These are phyloP conservation scores for Urocolius indicus DNA, from an alignment of 2,113 vertebrate genomes.

Conservation along the genomic window DNA sequence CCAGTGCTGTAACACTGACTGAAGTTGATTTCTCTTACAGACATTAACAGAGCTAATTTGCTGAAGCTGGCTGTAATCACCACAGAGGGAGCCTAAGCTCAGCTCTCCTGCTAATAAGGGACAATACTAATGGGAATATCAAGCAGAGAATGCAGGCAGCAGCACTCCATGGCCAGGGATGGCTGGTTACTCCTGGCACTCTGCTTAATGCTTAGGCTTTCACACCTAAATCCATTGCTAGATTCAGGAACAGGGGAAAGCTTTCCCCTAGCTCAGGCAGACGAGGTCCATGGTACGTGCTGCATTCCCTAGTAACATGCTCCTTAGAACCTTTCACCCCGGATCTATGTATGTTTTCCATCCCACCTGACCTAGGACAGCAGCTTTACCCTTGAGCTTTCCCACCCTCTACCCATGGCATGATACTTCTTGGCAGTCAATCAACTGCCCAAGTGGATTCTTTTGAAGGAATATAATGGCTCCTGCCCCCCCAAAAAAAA, in stretches of 20 bases:
- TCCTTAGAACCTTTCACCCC: not conserved
- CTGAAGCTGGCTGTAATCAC: not conserved
- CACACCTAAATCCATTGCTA: not conserved
- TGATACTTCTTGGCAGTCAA: not conserved
- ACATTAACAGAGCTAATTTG: not conserved
- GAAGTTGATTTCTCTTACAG: not conserved
- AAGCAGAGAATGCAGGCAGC: not conserved
- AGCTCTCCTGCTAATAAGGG: not conserved
- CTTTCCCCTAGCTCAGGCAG: not conserved
- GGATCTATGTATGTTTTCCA: accelerated
- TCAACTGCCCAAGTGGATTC: not conserved
- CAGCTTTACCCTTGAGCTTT: not conserved
- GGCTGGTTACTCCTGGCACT: not conserved
- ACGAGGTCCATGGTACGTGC: not conserved
- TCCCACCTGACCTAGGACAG: not conserved
- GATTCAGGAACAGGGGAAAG: not conserved
- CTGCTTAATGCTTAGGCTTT: not conserved
- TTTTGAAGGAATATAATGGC: not conserved
- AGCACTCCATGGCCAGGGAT: not conserved
- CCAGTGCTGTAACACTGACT: not conserved
- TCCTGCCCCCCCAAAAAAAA: too few relatives aligned
- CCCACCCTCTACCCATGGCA: not conserved
- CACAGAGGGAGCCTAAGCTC: not conserved
- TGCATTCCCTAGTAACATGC: not conserved
- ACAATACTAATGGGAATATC: not conserved